Conservation (phyloP, 1,140 invertebrate species). For the Ceratosolen solmsi region DNA sequence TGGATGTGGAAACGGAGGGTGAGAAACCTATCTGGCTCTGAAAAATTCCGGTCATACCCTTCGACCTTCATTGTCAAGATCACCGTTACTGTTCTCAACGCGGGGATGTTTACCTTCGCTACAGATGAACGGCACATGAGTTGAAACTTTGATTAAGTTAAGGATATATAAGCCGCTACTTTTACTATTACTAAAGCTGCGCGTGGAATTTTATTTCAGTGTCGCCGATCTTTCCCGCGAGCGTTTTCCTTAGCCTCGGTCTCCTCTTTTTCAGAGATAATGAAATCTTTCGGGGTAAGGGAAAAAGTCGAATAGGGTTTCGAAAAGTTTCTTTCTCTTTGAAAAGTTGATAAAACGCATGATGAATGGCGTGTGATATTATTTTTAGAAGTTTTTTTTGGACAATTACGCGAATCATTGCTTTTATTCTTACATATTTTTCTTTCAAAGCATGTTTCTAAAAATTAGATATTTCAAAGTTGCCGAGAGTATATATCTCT, state of each 20-base stretch:
- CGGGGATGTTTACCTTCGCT: background rate
- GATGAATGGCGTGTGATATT: background rate
- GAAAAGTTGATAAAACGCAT: background rate
- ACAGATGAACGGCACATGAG: too few relatives aligned
- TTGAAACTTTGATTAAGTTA: constrained; percentile 22
- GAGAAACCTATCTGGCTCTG: background rate
- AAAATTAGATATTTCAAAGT: background rate
- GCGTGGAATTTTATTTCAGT: background rate
- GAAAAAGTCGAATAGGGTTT: background rate
- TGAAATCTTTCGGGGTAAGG: background rate
- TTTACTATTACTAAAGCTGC: background rate
- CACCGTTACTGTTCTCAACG: background rate
- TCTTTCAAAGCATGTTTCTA: background rate
- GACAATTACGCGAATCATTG: background rate
- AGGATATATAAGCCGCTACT: background rate
- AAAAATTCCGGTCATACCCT: background rate
- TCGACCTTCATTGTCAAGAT: constrained; percentile 1
- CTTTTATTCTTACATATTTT: background rate
- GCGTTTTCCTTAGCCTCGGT: background rate
- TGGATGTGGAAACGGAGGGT: background rate
- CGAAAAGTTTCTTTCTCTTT: background rate
- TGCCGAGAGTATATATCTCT: too few relatives aligned
- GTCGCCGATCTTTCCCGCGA: constrained; percentile 2
- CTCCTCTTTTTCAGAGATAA: constrained; percentile 1
- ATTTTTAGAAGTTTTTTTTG: background rate